Evolutionary conservation across 2,888 invertebrate genomes (phyloP), one percentile per base, ranked within the genome.

Genomic region (Alcis repandata): DNA sequence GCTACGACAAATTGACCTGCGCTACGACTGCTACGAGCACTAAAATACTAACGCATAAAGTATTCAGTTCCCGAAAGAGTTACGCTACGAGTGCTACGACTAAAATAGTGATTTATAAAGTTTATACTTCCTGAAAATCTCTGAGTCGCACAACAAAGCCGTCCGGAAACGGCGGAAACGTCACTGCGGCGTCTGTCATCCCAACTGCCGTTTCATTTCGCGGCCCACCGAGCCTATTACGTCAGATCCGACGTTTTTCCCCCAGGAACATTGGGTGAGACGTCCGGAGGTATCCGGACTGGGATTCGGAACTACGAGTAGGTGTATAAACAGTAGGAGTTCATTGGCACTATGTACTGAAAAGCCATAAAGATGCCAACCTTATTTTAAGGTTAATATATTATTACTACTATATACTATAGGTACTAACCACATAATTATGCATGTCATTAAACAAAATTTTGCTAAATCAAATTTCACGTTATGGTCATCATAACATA

Each of bases 191-290:
- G 82, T 80, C 83, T 79, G 83, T 84, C 87, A 84, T 86, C 80
- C 79, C 77, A 76, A 77, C 79, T 80, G 79, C 75, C 80, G 76
- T 79, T 83, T 87, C 85, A 89, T 90, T 90, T 87, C 87, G 82
- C 88, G 86, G 84, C 70, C 80, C 81, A 80, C 79, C 79, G 84
- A 77, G 63, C 79, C 79, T 64, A 58, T 65, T 67, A 59, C 65
- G 49, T 59, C 60, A 64, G 63, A 63, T 57, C 64, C 45, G 59
- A 61, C 38, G 54, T 57, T 57, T 61, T 60, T 59, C 53, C 52
- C 52, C n/a, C n/a, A 22, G 22, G 56, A 32, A 53, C 43, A 43
- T 56, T 49, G 33, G 56, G 46, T 9, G 54, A 49, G 48, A 40
- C 58, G n/a, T 33, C 38, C 52, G 19, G 20, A n/a, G 20, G 9